Conservation (phyloP, 2,797 vertebrate species). For the Denticeps clupeoides region DNA sequence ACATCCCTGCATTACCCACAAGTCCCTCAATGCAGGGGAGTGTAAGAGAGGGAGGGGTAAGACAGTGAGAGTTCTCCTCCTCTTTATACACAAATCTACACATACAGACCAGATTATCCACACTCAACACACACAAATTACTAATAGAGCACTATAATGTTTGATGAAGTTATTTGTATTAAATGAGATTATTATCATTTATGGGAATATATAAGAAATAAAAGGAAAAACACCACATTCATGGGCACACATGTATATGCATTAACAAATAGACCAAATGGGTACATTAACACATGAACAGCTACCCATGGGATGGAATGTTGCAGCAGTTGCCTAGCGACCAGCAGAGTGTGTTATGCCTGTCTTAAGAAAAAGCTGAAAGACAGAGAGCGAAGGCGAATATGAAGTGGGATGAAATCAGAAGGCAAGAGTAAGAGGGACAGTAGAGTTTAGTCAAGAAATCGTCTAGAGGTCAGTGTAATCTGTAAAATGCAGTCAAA, state of each 20-base stretch:
- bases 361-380: slow-evolving; percentile 30
- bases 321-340: slow-evolving; percentile 70
- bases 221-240: slow-evolving; percentile 19
- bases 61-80: too few relatives aligned
- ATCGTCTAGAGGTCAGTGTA: too few relatives aligned
- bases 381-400: slow-evolving; percentile 41
- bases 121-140: slow-evolving; percentile 19
- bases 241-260: not conserved
- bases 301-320: slow-evolving; percentile 52
- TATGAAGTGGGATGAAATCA: slow-evolving; percentile 32
- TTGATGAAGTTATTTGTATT: too few relatives aligned
- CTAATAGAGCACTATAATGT: too few relatives aligned
- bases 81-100: slow-evolving; percentile 7
- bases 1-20: too few relatives aligned
- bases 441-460: slow-evolving; percentile 45
- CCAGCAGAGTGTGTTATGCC: slow-evolving; percentile 44
- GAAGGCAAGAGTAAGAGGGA: slow-evolving; percentile 33
- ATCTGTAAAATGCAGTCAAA: too few relatives aligned
- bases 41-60: too few relatives aligned
- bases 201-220: slow-evolving; percentile 11
- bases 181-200: too few relatives aligned
- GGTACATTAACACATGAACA: slow-evolving; percentile 72
- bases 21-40: too few relatives aligned
- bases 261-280: slow-evolving; percentile 44
- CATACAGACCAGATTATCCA: slow-evolving; percentile 22